These are phyloP conservation scores for Drosophila pseudoobscura DNA, from an alignment of 1,140 invertebrate genomes.

Conservation along the genomic window DNA sequence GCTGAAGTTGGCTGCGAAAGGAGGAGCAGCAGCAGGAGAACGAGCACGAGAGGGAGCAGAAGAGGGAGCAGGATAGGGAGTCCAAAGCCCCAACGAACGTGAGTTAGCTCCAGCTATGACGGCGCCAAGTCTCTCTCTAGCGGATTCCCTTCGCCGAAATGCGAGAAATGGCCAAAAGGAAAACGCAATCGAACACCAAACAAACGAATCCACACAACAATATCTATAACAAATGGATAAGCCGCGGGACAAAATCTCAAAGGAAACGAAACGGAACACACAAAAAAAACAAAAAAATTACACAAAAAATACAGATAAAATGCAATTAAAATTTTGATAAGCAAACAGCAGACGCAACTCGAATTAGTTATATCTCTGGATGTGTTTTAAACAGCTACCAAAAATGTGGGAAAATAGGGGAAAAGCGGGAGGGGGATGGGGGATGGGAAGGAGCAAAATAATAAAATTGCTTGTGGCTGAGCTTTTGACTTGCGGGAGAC, in stretches of 20 bases:
- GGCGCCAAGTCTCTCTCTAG: slow-evolving; percentile 39
- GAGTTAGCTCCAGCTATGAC: slow-evolving; percentile 22
- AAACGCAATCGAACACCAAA: slow-evolving; percentile 31
- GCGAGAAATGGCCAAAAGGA: slow-evolving; percentile 17
- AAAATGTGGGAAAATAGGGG: slow-evolving; percentile 1
- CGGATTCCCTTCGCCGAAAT: slow-evolving; percentile 4
- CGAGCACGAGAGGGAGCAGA: background rate
- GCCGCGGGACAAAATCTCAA: slow-evolving; percentile 30
- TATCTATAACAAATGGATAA: slow-evolving; percentile 46
- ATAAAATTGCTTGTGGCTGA: slow-evolving; percentile 77
- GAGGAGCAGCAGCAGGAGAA: background rate
- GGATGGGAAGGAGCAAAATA: slow-evolving; percentile 17
- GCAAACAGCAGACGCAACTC: slow-evolving; percentile 43
- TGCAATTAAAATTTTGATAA: slow-evolving; percentile 78
- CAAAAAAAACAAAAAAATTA: slow-evolving; percentile 27
- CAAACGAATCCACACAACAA: slow-evolving; percentile 36
- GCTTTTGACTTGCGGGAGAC: slow-evolving; percentile 71
- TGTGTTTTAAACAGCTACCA: slow-evolving; percentile 7
- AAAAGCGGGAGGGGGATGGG: slow-evolving; percentile 22
- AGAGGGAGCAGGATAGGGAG: no score
- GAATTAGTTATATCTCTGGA: slow-evolving; percentile 47
- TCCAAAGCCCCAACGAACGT: slow-evolving; percentile 34
- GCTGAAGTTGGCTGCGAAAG: background rate
- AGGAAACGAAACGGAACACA: slow-evolving; percentile 13
- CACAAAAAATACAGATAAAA: slow-evolving; percentile 37